Evolutionary conservation across 2,113 vertebrate species (phyloP), one percentile per base, ranked within the genome.

Genomic region (Sylvia atricapilla): DNA sequence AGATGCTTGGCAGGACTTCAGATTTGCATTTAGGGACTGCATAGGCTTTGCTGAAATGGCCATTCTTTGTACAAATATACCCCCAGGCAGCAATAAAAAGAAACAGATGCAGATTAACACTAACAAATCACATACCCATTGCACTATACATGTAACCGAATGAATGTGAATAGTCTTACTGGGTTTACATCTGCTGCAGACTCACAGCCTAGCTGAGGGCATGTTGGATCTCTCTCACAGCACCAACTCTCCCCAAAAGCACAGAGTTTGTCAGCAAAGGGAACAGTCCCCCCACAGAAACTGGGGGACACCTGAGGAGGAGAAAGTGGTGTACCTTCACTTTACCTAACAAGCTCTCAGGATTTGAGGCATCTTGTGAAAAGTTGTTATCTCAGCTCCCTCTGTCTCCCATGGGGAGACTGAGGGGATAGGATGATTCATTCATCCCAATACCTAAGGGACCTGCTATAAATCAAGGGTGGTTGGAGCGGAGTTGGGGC

Each of bases 21-120:
- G 85, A 92, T 93, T 81, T 94, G 56, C n/a, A 67, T 88, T 88
- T 81, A 80, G 60, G 64, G 44, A 95, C 44, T 7, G 0, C 60
- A 60, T 72, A 87, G 76, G 56, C 76, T 90, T 81, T 87, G 79
- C 73, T 86, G 80, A 89, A 89, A 95, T 53, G 58, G 44, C 58
- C 58, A 69, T 92, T 95, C 85, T 92, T 81, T 72, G 86, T 78
- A 73, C 49, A 93, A 78, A 92, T 81, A 75, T 93, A 76, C 37
- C 92, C 53, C 80, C 41, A 72, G 87, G 73, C 86, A 96, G 66
- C 73, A 86, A 80, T 96, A 84, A 95, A 93, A 92, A 92, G 79
- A 84, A 96, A 84, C 88, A 93, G 85, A 95, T 92, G 94, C 60
- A 92, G 92, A 93, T 94, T 92, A 95, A 87, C 85, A 79, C 63